These are phyloP conservation scores for Actinia tenebrosa DNA, from an alignment of 64 coral and sea anemone species.

Conservation along the genomic window DNA sequence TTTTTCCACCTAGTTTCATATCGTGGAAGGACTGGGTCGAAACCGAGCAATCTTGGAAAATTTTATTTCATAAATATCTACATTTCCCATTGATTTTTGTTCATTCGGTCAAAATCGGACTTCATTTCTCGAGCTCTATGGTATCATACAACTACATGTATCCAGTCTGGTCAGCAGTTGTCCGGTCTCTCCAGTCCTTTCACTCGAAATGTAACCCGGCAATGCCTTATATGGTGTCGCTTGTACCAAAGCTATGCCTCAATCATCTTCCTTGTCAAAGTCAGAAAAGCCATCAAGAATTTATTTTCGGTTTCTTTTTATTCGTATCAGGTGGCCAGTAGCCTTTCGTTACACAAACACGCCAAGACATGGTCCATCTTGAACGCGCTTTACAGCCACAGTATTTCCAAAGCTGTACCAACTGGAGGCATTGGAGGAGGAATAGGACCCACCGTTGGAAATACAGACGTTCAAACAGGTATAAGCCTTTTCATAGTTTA, in stretches of 20 bases:
- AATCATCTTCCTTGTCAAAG: not conserved
- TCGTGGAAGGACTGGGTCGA: no score
- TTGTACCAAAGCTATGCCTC: not conserved
- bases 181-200: no score
- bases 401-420: conserved; percentile 35
- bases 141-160: no score
- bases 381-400: conserved; percentile 75
- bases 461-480: conserved; percentile 21
- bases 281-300: not conserved
- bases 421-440: conserved; percentile 36
- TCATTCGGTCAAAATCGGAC: no score
- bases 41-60: no score
- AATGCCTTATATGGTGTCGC: no score
- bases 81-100: no score
- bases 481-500: not conserved
- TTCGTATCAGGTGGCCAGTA: conserved; percentile 52
- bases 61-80: no score
- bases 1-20: no score
- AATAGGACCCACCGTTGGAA: conserved; percentile 17
- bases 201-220: no score
- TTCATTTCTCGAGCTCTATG: no score
- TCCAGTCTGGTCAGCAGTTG: no score
- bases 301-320: not conserved
- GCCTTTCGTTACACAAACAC: conserved; percentile 76
- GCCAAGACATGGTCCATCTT: conserved; percentile 89